Conservation (phyloP, 2,888 invertebrate species). For the Lycophotia porphyrea region DNA sequence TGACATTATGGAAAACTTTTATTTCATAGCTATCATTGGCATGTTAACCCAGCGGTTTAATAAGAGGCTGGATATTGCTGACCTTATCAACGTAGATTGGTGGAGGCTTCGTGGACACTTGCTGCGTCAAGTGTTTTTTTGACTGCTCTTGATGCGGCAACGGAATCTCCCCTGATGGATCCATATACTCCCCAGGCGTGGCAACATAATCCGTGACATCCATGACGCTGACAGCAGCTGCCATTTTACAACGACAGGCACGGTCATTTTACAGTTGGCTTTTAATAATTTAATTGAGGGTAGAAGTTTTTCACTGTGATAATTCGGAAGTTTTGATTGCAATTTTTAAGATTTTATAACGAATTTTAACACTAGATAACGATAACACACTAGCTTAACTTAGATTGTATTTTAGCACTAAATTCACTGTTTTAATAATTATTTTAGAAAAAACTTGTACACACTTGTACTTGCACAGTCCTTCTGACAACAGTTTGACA, state of each 20-base stretch:
- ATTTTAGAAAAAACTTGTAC: too few species aligned
- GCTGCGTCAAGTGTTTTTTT: background rate
- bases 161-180: background rate
- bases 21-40: background rate
- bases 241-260: background rate
- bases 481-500: too few species aligned
- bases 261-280: background rate
- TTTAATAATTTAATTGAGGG: background rate
- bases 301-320: background rate
- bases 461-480: too few species aligned
- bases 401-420: too few species aligned
- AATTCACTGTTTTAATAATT: too few species aligned
- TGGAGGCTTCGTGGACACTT: background rate
- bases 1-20: background rate
- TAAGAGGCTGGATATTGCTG: too few species aligned
- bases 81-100: too few species aligned
- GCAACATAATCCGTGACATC: background rate
- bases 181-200: background rate
- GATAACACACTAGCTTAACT: too few species aligned
- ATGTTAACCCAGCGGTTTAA: background rate
- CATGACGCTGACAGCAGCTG: slow-evolving; percentile 1
- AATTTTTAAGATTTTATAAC: too few species aligned
- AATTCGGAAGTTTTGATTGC: background rate
- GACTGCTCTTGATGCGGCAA: too few species aligned
- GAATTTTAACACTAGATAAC: too few species aligned